phyloP scores from a whole-genome alignment of 1,140 invertebrate species.

The Saccostrea cuccullata region DNA sequence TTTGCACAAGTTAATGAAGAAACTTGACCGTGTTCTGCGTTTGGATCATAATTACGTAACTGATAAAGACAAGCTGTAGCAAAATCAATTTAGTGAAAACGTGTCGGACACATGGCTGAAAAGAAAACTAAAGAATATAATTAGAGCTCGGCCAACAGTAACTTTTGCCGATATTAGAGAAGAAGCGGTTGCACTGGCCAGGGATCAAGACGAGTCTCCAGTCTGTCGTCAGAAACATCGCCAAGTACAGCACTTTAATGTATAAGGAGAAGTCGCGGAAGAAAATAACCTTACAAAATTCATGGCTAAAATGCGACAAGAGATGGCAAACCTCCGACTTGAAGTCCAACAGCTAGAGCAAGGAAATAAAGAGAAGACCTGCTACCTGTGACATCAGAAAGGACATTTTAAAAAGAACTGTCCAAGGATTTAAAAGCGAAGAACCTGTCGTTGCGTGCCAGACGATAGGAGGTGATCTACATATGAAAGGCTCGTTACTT shows the following conservation, averaged over 20 bases:
- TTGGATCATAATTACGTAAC: not conserved
- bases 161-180: constrained; percentile 16
- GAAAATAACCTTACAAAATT: not conserved
- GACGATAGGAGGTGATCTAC: not conserved
- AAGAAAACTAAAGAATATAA: constrained; percentile 28
- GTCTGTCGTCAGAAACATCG: not conserved
- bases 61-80: not conserved
- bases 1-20: constrained; percentile 6
- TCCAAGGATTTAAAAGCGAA: constrained; percentile 41
- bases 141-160: constrained; percentile 5
- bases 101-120: constrained; percentile 29
- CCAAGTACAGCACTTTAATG: not conserved
- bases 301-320: not conserved
- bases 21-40: not conserved
- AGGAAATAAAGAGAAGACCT: not conserved
- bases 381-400: constrained; percentile 2
- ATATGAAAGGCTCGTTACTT: constrained; percentile 39
- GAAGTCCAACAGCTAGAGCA: not conserved
- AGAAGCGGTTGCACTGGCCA: not conserved
- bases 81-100: constrained; percentile 48
- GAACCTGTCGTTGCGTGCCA: constrained; percentile 22
- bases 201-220: not conserved
- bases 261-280: not conserved
- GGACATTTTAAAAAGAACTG: constrained; percentile 43
- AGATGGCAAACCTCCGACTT: not conserved